phyloP scores from a whole-genome alignment of 2,113 vertebrate species.

The Periophthalmus modestus region DNA sequence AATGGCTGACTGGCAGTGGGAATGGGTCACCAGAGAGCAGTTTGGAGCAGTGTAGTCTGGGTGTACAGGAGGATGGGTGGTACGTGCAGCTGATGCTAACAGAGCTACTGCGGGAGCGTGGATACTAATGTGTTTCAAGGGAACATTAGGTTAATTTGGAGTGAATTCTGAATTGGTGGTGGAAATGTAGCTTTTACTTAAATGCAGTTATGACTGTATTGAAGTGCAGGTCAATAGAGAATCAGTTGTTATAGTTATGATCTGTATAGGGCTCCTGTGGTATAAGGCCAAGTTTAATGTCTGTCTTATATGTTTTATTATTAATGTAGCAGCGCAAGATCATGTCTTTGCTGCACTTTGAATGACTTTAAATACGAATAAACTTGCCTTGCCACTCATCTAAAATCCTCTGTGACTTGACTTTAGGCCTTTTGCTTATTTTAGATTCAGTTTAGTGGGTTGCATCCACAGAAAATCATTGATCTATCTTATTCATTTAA shows the following conservation, averaged over 20 bases:
- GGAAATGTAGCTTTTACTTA: neutral
- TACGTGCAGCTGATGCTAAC: slow-evolving; percentile 37
- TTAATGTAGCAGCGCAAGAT: too few species aligned
- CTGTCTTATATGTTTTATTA: too few species aligned
- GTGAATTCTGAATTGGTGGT: neutral
- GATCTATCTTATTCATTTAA: too few species aligned
- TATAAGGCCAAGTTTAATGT: too few species aligned
- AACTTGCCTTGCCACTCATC: too few species aligned
- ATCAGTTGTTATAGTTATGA: neutral
- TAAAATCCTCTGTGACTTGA: too few species aligned
- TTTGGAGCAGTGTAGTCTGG: slow-evolving; percentile 62
- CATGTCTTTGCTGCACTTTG: too few species aligned
- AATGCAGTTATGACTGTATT: neutral
- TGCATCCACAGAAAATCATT: too few species aligned
- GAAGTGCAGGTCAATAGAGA: neutral
- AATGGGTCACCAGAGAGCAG: slow-evolving; percentile 67
- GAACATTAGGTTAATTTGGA: neutral
- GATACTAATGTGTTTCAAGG: neutral
- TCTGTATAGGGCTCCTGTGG: too few species aligned
- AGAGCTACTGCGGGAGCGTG: slow-evolving; percentile 12
- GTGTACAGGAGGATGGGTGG: slow-evolving; percentile 36
- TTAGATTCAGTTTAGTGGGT: too few species aligned
- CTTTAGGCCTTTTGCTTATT: too few species aligned
- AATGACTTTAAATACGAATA: too few species aligned
- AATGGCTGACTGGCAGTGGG: slow-evolving; percentile 63